phyloP scores from a whole-genome alignment of 2,113 vertebrate genomes.

The Puffinus mauretanicus region DNA sequence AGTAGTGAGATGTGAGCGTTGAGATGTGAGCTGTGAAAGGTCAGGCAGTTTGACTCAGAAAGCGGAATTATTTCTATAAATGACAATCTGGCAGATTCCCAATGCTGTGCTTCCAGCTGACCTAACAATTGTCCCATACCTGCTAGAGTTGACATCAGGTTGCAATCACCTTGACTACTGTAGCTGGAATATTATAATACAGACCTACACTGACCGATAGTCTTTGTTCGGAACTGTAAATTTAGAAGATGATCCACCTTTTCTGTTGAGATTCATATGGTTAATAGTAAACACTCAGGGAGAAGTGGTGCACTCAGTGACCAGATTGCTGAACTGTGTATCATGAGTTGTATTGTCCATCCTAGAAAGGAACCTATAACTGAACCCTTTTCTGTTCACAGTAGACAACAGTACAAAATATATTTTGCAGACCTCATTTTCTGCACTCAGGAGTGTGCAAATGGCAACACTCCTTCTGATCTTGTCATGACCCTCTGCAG shows the following conservation, averaged over 20 bases:
- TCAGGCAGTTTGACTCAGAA: not conserved
- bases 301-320: not conserved
- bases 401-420: not conserved
- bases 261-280: not conserved
- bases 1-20: not conserved
- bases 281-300: not conserved
- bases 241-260: not conserved
- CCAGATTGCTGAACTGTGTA: not conserved
- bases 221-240: not conserved
- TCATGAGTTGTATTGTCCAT: not conserved
- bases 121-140: not conserved
- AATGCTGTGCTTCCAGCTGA: not conserved
- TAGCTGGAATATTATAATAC: not conserved
- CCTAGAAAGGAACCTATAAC: not conserved
- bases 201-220: not conserved
- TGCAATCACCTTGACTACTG: not conserved
- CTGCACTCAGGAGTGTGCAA: not conserved
- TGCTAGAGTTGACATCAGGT: not conserved
- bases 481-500: not conserved
- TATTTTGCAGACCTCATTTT: not conserved
- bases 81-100: not conserved
- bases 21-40: not conserved
- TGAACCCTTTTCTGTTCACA: not conserved
- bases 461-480: not conserved
- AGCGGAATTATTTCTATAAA: not conserved